phyloP scores from a whole-genome alignment of 2,113 vertebrate genomes.

The Varanus salvator region DNA sequence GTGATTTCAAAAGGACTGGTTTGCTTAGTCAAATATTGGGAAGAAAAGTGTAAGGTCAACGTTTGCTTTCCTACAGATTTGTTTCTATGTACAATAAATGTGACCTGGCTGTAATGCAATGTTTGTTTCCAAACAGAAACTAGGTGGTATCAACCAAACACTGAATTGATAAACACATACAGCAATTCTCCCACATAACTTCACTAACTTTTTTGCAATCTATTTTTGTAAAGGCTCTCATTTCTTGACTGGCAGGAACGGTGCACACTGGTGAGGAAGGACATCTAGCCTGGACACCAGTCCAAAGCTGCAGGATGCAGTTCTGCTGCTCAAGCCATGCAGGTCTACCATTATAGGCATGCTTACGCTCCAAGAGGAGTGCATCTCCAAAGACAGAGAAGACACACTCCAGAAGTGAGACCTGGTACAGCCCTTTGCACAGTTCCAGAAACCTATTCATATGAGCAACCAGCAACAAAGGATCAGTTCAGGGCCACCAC shows the following conservation, averaged over 20 bases:
- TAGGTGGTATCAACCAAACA: constrained; percentile 38
- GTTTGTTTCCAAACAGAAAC: constrained; percentile 59
- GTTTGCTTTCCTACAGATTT: constrained; percentile 11
- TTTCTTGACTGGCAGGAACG: constrained; percentile 6
- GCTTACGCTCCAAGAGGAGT: background rate
- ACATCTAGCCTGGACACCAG: background rate
- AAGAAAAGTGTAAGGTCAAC: background rate
- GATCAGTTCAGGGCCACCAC: background rate
- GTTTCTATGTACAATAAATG: constrained; percentile 52
- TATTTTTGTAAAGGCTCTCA: constrained; percentile 13
- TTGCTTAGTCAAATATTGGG: constrained; percentile 47
- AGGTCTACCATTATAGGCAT: background rate
- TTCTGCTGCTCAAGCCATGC: background rate
- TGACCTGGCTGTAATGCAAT: constrained; percentile 25
- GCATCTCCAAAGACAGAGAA: background rate
- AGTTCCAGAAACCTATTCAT: background rate
- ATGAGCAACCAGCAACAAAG: background rate
- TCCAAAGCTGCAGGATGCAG: background rate
- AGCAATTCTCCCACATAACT: background rate
- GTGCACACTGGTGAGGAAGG: background rate
- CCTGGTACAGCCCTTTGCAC: background rate
- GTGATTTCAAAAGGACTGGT: background rate
- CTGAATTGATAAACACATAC: constrained; percentile 16
- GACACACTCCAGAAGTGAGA: background rate
- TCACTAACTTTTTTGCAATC: background rate